These are phyloP conservation scores for Phalangium opilio DNA, from an alignment of 2,888 invertebrate genomes.

Conservation along the genomic window DNA sequence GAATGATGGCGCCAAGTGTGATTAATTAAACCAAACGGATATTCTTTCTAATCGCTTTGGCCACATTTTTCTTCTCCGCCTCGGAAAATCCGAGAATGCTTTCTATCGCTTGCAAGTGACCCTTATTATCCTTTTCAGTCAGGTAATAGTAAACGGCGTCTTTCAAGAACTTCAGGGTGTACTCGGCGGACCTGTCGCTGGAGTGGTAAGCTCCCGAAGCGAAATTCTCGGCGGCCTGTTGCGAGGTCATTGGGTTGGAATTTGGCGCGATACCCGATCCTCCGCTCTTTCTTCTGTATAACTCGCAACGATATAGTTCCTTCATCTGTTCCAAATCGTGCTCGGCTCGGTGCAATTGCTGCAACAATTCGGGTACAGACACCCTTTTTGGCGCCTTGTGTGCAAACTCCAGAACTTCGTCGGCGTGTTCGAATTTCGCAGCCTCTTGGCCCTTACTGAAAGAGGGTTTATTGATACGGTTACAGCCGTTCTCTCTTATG, in stretches of 20 bases:
- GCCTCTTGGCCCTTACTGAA: conserved; percentile 65
- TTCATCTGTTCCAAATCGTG: conserved; percentile 72
- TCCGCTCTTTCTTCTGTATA: conserved; percentile 21
- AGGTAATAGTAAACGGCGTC: conserved; percentile 85
- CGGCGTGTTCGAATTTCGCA: conserved; percentile 51
- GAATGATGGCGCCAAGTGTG: too few relatives aligned
- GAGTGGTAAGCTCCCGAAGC: too few relatives aligned
- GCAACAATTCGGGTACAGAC: conserved; percentile 59
- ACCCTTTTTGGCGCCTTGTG: conserved; percentile 14
- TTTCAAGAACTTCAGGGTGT: conserved; percentile 78
- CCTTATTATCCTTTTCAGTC: conserved; percentile 73
- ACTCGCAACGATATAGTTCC: conserved; percentile 25
- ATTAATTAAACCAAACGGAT: neutral
- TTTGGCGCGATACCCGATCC: neutral
- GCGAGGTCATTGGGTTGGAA: too few relatives aligned
- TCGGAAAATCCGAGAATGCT: conserved; percentile 79
- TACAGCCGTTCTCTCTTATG: too few relatives aligned
- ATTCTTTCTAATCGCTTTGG: conserved; percentile 25
- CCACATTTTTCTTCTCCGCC: conserved; percentile 60
- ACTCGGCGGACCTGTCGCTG: conserved; percentile 53
- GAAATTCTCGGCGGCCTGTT: too few relatives aligned
- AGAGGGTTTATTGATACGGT: neutral
- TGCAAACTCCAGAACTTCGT: conserved; percentile 40
- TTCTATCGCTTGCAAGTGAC: conserved; percentile 75
- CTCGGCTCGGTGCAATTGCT: conserved; percentile 67